Evolutionary conservation across 2,888 invertebrate genomes (phyloP).

Genomic region (Epinotia nisella): DNA sequence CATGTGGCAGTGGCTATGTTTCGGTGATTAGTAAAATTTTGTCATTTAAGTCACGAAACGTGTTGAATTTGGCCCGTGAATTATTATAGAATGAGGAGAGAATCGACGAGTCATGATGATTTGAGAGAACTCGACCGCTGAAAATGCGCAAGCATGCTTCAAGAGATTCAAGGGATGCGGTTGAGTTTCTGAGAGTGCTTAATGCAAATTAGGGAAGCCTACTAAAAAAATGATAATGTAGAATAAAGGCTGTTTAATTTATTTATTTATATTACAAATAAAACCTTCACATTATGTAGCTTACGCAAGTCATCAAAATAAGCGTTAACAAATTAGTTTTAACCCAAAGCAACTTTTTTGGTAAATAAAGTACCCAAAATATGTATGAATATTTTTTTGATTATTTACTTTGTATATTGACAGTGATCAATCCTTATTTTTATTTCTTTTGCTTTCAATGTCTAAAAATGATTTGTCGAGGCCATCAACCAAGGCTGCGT

Average conservation of each 20-base stretch:
- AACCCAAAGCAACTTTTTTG: too few relatives aligned
- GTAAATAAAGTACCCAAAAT: too few relatives aligned
- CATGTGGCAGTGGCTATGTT: neutral
- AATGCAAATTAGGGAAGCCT: slow-evolving; percentile 31
- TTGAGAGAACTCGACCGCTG: slow-evolving; percentile 7
- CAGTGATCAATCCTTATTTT: neutral
- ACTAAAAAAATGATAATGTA: too few relatives aligned
- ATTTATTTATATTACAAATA: too few relatives aligned
- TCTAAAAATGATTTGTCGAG: slow-evolving; percentile 14
- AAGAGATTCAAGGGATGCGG: slow-evolving; percentile 19
- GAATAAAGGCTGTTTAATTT: too few relatives aligned
- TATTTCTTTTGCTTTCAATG: neutral
- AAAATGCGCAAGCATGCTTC: slow-evolving; percentile 32
- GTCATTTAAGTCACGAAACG: neutral
- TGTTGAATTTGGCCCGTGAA: neutral
- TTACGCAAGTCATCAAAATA: neutral
- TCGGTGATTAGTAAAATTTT: too few relatives aligned
- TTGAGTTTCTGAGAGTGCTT: slow-evolving; percentile 17
- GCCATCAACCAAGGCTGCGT: slow-evolving; percentile 11
- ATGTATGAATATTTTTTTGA: neutral
- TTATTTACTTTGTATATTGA: too few relatives aligned
- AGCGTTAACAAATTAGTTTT: neutral
- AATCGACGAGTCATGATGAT: slow-evolving; percentile 23
- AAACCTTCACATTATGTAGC: neutral
- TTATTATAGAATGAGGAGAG: neutral